Percentiles rank a stretch among this genome's conserved stretches.
Conservation (phyloP, 2,797 vertebrate genomes). For the Kryptopterus vitreolus region DNA sequence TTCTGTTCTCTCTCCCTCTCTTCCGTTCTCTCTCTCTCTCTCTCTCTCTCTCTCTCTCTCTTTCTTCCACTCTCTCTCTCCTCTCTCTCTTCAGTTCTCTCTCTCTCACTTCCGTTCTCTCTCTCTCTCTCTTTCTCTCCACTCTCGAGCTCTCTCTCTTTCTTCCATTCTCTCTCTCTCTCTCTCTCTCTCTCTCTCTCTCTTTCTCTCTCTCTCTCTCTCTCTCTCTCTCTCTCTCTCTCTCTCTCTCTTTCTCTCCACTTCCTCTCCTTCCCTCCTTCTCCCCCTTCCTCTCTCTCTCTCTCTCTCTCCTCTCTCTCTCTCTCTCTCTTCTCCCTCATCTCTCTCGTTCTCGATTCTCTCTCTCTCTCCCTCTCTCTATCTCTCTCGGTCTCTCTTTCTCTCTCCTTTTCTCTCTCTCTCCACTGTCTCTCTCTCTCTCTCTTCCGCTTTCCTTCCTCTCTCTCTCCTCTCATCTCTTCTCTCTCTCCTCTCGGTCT, state of each 20-base stretch:
- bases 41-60: constrained; percentile 44
- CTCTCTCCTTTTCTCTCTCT: constrained; percentile 58
- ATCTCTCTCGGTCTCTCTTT: constrained; percentile 54
- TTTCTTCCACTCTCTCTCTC: background rate
- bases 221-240: too few relatives aligned
- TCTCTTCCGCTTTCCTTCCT: constrained; percentile 44
- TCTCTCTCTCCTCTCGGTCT: constrained; percentile 54
- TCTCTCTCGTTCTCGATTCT: too few relatives aligned
- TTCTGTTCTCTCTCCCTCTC: constrained; percentile 46
- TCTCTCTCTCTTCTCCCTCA: constrained; percentile 46
- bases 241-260: too few relatives aligned
- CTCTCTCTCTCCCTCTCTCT: constrained; percentile 60
- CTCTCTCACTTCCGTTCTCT: too few relatives aligned
- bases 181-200: too few relatives aligned
- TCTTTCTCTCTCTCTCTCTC: too few relatives aligned
- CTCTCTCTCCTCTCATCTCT: constrained; percentile 60
- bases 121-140: too few relatives aligned
- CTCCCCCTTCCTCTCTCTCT: constrained; percentile 56
- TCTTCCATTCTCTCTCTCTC: too few relatives aligned
- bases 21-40: constrained; percentile 28
- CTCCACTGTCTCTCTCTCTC: too few relatives aligned
- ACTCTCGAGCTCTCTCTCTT: too few relatives aligned
- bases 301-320: constrained; percentile 59
- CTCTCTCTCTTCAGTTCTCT: too few relatives aligned
- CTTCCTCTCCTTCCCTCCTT: constrained; percentile 55